Conservation (phyloP, 2,797 vertebrate species). For the Bradypodion ventrale region DNA sequence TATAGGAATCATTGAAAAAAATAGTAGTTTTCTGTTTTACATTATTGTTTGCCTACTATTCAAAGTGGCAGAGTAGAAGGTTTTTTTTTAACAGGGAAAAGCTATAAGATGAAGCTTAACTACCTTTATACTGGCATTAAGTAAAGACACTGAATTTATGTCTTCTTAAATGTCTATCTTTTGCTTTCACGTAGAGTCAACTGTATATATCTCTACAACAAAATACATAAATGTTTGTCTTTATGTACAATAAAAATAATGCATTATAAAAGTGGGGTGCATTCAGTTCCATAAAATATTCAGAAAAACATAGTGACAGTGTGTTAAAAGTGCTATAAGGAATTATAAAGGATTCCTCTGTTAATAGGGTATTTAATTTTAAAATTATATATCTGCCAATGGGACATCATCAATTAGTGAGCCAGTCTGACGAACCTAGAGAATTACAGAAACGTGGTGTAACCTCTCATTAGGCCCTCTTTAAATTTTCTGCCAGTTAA, state of each 20-base stretch:
- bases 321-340: background rate
- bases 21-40: slow-evolving; percentile 23
- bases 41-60: background rate
- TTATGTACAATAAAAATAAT: background rate
- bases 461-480: too few relatives aligned
- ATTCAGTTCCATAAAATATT: background rate
- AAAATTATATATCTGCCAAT: background rate
- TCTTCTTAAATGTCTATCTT: background rate
- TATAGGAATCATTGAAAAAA: slow-evolving; percentile 1
- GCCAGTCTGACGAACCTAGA: too few relatives aligned
- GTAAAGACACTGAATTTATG: background rate
- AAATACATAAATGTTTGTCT: background rate
- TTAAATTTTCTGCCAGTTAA: too few relatives aligned
- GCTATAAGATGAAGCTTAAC: background rate
- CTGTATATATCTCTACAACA: background rate
- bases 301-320: background rate
- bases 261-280: background rate
- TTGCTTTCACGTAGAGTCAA: background rate
- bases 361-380: background rate
- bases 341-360: background rate
- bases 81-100: background rate
- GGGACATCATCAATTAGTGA: background rate
- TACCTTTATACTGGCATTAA: background rate
- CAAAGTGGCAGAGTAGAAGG: background rate
- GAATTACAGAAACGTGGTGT: too few relatives aligned